Percentiles rank a stretch among this genome's conserved stretches.
These are phyloP conservation scores for Hesperia comma DNA, from an alignment of 2,888 invertebrate species.

Conservation along the genomic window DNA sequence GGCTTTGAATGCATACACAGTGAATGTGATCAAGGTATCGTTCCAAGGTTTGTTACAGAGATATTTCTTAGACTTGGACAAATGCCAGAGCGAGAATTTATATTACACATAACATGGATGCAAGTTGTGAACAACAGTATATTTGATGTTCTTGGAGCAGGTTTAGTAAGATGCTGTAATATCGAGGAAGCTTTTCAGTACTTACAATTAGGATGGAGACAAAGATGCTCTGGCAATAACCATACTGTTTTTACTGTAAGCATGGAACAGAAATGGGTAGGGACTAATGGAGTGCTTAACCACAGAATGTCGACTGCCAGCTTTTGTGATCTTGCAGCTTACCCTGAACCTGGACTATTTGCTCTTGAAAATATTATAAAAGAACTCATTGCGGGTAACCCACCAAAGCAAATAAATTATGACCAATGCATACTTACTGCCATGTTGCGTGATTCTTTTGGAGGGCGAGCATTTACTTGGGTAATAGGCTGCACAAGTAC, in stretches of 20 bases:
- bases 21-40: constrained; percentile 88
- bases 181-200: constrained; percentile 89
- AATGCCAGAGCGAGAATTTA: constrained; percentile 86
- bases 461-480: constrained; percentile 89
- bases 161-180: constrained; percentile 82
- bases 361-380: constrained; percentile 87
- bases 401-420: constrained; percentile 81
- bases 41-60: constrained; percentile 88
- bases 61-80: constrained; percentile 87
- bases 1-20: constrained; percentile 83
- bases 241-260: constrained; percentile 89
- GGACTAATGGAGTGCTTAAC: constrained; percentile 86
- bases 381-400: constrained; percentile 81
- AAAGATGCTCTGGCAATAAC: constrained; percentile 81
- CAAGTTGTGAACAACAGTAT: constrained; percentile 88
- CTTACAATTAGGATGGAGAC: constrained; percentile 87
- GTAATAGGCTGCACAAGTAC: constrained; percentile 90
- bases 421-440: constrained; percentile 88
- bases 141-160: constrained; percentile 84
- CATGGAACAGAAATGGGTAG: constrained; percentile 89
- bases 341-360: constrained; percentile 86
- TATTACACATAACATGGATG: constrained; percentile 88
- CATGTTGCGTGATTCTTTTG: constrained; percentile 89
- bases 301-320: constrained; percentile 89
- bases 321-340: constrained; percentile 87